phyloP scores from a whole-genome alignment of 2,888 invertebrate species.

The Eristalis tenax region DNA sequence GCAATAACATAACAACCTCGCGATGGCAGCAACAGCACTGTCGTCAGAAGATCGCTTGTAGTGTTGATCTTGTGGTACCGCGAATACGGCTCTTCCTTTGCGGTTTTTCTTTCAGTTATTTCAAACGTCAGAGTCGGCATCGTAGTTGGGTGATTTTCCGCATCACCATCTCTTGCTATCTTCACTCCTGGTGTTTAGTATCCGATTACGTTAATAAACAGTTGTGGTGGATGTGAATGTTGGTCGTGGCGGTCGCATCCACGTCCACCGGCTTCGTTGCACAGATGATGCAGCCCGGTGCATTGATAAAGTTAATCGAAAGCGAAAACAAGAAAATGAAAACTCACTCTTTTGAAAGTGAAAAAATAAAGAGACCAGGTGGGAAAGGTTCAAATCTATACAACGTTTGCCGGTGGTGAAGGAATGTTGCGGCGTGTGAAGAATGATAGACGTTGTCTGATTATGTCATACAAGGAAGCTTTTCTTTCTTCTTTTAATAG shows the following conservation, averaged over 20 bases:
- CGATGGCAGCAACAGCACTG: conserved; percentile 4
- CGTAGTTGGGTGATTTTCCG: conserved; percentile 43
- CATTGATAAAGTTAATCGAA: conserved; percentile 64
- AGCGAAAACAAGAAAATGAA: conserved; percentile 59
- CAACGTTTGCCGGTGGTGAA: conserved; percentile 7
- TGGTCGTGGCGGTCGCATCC: conserved; percentile 20
- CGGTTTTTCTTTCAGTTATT: conserved; percentile 40
- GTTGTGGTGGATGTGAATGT: conserved; percentile 41
- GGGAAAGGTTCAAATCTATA: conserved; percentile 22
- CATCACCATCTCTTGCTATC: conserved; percentile 43
- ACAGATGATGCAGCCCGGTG: conserved; percentile 52
- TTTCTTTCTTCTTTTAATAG: conserved; percentile 62
- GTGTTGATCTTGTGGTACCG: conserved; percentile 67
- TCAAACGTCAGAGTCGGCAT: neutral
- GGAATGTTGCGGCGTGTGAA: conserved; percentile 42
- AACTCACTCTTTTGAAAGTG: conserved; percentile 63
- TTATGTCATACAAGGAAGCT: conserved; percentile 79
- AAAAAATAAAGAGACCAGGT: conserved; percentile 33
- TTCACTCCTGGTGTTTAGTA: conserved; percentile 30
- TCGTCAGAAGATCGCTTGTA: conserved; percentile 52
- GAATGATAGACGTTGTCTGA: conserved; percentile 66
- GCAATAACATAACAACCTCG: conserved; percentile 51
- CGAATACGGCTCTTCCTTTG: conserved; percentile 57
- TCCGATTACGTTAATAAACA: conserved; percentile 46
- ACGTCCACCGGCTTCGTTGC: conserved; percentile 19